Evolutionary conservation across 1,140 invertebrate genomes (phyloP).

Genomic region (Yoshiicerus persimilis): DNA sequence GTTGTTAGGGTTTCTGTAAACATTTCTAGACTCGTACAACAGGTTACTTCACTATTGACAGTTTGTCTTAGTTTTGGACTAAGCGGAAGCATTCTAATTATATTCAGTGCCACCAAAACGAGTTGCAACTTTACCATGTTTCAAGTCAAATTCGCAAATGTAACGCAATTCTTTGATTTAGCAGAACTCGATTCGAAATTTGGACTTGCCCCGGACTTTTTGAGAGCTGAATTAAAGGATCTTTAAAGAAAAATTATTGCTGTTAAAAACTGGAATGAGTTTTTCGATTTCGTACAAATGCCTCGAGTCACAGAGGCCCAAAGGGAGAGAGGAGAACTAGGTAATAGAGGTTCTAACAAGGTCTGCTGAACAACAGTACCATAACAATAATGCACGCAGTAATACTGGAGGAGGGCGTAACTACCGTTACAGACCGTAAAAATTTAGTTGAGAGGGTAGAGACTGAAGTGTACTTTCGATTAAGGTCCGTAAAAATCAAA

Average conservation of each 20-base stretch:
- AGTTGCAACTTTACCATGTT: slow-evolving; percentile 18
- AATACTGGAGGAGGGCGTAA: too few species aligned
- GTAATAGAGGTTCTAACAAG: neutral
- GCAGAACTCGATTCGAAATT: neutral
- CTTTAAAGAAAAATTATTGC: neutral
- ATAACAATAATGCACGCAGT: too few species aligned
- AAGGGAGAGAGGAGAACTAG: neutral
- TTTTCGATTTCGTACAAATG: neutral
- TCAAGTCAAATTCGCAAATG: slow-evolving; percentile 3
- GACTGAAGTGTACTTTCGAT: too few species aligned
- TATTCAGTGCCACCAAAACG: neutral
- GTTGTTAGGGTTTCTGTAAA: too few species aligned
- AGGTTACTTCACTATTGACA: too few species aligned
- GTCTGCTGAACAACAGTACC: neutral
- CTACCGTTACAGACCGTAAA: too few species aligned
- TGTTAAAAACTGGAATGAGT: slow-evolving; percentile 7
- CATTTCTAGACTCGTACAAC: too few species aligned
- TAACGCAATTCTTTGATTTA: neutral
- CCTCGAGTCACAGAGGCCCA: neutral
- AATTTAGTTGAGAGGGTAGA: too few species aligned
- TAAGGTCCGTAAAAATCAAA: too few species aligned
- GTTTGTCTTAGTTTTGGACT: too few species aligned
- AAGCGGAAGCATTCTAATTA: too few species aligned
- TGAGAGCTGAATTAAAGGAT: neutral
- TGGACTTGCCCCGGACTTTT: neutral